Evolutionary conservation across 2,888 invertebrate species (phyloP), one percentile per base, ranked within the genome.

Genomic region (Drosophila melanocephala): DNA sequence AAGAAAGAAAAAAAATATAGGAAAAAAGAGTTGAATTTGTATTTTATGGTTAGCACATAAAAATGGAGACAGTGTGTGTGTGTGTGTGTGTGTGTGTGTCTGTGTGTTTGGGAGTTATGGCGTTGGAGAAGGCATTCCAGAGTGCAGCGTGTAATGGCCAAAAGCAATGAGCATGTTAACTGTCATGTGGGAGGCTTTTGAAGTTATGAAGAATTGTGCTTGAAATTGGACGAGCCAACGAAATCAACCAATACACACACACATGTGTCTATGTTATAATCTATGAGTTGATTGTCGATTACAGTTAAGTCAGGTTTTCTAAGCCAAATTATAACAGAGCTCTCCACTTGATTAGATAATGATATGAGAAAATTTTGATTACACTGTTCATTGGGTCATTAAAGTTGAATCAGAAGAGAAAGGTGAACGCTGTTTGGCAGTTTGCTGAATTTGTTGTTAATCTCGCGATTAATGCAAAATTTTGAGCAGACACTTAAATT

Each of bases 91-190:
- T 64, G 32, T 12, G 56, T 22, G 39, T 35, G 39, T 19, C 2
- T 28, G 57, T 66, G 50, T 35, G 62, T 33, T 28, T 32, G 63
- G 59, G 71, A 87, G 72, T 80, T 83, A 86, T 88, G 85, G 89
- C 73, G 88, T 75, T 69, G 77, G 70, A 67, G 63, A 68, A 73
- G 71, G 73, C 73, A 78, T 80, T 66, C 47, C 74, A 22, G 50
- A 82, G 79, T 77, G 81, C 85, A 81, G 81, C 85, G 77, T 77
- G 79, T 77, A 75, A 89, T 81, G 76, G 70, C 58, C 58, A 50
- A 72, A 61, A 64, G 62, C 74, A 66, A 81, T 66, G 78, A 66
- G 75, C 72, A 52, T 68, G 74, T 81, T 59, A 80, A 50, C 62
- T 42, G 60, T 53, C 72, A 67, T 77, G 79, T 79, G 79, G 81